Evolutionary conservation across 2,113 vertebrate genomes (phyloP).

Genomic region (Cranoglanis bouderius): DNA sequence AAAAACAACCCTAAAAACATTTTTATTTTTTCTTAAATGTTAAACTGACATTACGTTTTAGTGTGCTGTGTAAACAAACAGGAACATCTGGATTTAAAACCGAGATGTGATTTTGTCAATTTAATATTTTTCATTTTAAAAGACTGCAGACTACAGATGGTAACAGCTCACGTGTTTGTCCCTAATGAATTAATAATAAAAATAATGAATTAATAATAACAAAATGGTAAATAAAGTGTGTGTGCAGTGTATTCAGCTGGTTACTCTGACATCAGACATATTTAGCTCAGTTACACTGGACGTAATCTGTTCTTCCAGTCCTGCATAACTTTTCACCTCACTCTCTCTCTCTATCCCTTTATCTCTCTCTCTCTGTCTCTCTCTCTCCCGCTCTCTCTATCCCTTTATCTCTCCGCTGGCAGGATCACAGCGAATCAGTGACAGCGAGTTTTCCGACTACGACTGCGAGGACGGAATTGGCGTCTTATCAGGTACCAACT

Average conservation of each 20-base stretch:
- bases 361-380: slow-evolving; percentile 5
- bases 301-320: slow-evolving; percentile 9
- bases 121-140: background rate
- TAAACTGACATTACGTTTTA: background rate
- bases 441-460: slow-evolving; percentile 93
- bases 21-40: too few species aligned
- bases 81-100: background rate
- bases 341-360: background rate
- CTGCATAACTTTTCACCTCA: background rate
- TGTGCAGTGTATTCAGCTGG: background rate
- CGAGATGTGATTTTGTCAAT: background rate
- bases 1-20: too few species aligned
- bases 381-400: background rate
- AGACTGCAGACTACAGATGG: too few species aligned
- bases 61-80: background rate
- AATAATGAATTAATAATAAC: background rate
- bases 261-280: background rate
- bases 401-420: slow-evolving; percentile 24
- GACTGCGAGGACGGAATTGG: slow-evolving; percentile 94
- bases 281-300: background rate
- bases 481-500: slow-evolving; percentile 84
- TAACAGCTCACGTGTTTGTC: too few species aligned
- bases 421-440: slow-evolving; percentile 95
- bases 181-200: background rate
- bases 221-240: background rate